A percentile compares a stretch with the other conserved stretches of the same genome.
Evolutionary conservation across 2,888 invertebrate species (phyloP).

Genomic region (Octonoba sinensis): DNA sequence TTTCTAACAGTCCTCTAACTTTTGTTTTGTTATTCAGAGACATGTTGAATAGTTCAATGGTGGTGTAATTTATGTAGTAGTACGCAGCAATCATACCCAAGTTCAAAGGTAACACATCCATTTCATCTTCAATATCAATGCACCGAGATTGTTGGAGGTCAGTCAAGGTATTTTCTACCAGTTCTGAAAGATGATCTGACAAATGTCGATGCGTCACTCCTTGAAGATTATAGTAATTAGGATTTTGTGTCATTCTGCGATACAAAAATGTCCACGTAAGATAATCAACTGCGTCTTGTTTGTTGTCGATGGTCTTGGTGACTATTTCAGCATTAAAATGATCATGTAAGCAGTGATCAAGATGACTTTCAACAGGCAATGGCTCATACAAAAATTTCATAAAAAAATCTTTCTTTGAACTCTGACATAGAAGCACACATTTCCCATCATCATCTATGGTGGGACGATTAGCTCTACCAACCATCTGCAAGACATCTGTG

Average conservation of each 20-base stretch:
- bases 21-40: conserved; percentile 98
- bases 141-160: conserved; percentile 94
- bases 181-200: conserved; percentile 97
- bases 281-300: conserved; percentile 99
- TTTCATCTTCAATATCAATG: conserved; percentile 96
- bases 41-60: conserved; percentile 97
- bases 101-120: conserved; percentile 96
- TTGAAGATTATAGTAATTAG: conserved; percentile 98
- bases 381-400: conserved; percentile 98
- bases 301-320: conserved; percentile 99
- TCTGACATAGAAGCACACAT: conserved; percentile 96
- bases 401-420: conserved; percentile 97
- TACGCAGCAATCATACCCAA: conserved; percentile 99
- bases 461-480: conserved; percentile 95
- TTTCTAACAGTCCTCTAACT: conserved; percentile 95
- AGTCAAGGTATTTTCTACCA: conserved; percentile 94
- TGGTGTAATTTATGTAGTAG: conserved; percentile 99
- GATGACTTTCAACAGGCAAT: conserved; percentile 95
- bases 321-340: conserved; percentile 99
- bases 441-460: conserved; percentile 90
- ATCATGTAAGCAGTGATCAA: conserved; percentile 97
- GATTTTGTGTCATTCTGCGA: conserved; percentile 96
- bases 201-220: conserved; percentile 95
- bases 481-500: conserved; percentile 97
- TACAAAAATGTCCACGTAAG: conserved; percentile 99